Evolutionary conservation across 2,113 vertebrate genomes (phyloP).

Genomic region (Dryoscopus gambensis): DNA sequence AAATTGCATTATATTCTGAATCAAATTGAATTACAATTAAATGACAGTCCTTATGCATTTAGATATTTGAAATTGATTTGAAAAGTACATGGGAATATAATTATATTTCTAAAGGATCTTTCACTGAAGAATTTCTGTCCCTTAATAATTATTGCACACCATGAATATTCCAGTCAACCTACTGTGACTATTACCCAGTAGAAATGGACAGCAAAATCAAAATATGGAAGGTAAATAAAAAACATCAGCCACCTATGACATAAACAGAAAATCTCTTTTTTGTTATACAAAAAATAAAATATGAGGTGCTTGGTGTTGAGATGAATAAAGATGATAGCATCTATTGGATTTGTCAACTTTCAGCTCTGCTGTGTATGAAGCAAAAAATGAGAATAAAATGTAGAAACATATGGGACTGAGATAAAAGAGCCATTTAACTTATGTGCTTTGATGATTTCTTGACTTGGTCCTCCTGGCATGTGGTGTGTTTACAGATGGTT

Average conservation of each 20-base stretch:
- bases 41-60: conserved; percentile 29
- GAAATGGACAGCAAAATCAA: not conserved
- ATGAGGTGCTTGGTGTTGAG: not conserved
- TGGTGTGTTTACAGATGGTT: not conserved
- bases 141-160: not conserved
- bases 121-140: not conserved
- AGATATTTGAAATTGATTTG: conserved; percentile 51
- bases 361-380: not conserved
- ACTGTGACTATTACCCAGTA: not conserved
- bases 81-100: not conserved
- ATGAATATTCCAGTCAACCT: not conserved
- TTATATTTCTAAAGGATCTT: conserved; percentile 23
- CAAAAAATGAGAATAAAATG: not conserved
- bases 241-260: not conserved
- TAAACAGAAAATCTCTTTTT: not conserved
- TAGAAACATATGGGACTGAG: not conserved
- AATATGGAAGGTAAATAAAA: not conserved
- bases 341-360: not conserved
- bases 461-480: not conserved
- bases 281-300: not conserved
- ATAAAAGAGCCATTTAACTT: not conserved
- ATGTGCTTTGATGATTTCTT: not conserved
- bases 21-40: conserved; percentile 54
- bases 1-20: conserved; percentile 47
- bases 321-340: not conserved